Evolutionary conservation across 2,797 vertebrate genomes (phyloP), one percentile per base, ranked within the genome.

Genomic region (Limosa lapponica): DNA sequence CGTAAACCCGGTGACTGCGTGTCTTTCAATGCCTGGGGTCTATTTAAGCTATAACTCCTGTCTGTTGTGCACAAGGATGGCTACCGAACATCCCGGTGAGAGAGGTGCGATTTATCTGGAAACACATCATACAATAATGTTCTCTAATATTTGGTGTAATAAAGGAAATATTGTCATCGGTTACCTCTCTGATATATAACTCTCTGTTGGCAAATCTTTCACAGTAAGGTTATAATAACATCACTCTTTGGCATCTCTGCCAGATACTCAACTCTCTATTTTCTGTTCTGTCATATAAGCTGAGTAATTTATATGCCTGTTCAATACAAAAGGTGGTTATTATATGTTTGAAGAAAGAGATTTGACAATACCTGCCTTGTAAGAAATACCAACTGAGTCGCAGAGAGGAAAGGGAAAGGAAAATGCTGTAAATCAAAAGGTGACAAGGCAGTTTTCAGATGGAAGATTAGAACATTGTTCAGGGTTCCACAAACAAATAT

Each of bases 271-370:
- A 14, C 57, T 96, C 93, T 80, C 77, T 92, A 96, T 95, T 95
- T 97, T 97, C 92, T 91, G 57, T 90, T 96, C 95, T 95, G 94
- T 95, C 94, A 90, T 93, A 96, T 96, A 94, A 93, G 95, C 91
- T 65, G 71, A 94, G 90, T 96, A 95, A 96, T 95, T 96, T 90
- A 92, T 96, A 92, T 0, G 71, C 92, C 92, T 95, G 93, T 89
- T 96, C 57, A 0, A 87, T 95, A 93, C 81, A 95, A 95, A 95
- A 96, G 91, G 83, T 93, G 71, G 77, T 97, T 97, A 97, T 97
- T 96, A 96, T 82, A 95, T 85, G 90, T 95, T 95, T 94, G 91
- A 93, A 95, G 81, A 95, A 90, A 92, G 82, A 95, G 88, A 87
- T 90, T 89, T 96, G 96, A 96, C 96, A 96, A 96, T 93, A 96